Conservation (phyloP, 2,113 vertebrate genomes). For the Alces alces region DNA sequence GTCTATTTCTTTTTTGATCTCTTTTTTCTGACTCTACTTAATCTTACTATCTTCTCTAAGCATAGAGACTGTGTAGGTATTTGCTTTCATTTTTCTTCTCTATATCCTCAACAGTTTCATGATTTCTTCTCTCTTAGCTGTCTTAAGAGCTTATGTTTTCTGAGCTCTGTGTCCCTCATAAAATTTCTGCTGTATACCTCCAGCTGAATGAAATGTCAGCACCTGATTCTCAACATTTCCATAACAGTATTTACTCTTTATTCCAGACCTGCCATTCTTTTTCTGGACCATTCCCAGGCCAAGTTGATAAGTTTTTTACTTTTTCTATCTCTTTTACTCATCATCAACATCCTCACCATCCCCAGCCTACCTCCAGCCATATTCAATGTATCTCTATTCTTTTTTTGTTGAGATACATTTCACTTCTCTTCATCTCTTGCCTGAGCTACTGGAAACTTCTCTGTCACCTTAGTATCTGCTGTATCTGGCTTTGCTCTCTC, state of each 20-base stretch:
- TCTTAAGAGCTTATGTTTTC: neutral
- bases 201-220: neutral
- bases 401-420: neutral
- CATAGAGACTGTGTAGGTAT: neutral
- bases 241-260: neutral
- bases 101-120: neutral
- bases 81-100: neutral
- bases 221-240: neutral
- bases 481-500: neutral
- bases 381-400: neutral
- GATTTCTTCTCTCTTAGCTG: neutral
- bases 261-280: neutral
- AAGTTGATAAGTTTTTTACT: neutral
- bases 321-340: neutral
- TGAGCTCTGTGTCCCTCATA: neutral
- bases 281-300: neutral
- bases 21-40: neutral
- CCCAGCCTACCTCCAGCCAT: neutral
- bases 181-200: neutral
- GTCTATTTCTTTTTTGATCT: neutral
- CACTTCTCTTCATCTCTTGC: neutral
- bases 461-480: neutral
- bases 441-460: neutral
- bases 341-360: neutral
- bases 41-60: neutral